phyloP scores from a whole-genome alignment of 2,888 invertebrate species.

The Didymodactylos carnosus region DNA sequence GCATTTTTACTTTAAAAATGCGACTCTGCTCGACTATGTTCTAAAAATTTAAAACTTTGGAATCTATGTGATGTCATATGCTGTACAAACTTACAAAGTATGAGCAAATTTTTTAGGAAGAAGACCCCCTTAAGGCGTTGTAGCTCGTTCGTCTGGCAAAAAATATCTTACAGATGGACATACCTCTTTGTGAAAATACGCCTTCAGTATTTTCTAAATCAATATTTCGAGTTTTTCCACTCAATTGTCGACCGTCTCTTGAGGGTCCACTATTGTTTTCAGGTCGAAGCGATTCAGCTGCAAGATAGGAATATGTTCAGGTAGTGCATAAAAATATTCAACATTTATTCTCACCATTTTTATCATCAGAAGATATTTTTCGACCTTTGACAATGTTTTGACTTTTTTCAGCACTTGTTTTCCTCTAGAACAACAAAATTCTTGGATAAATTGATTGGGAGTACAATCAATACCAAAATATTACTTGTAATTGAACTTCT shows the following conservation, averaged over 20 bases:
- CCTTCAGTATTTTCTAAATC: background rate
- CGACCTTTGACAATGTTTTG: constrained; percentile 3
- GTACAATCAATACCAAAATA: background rate
- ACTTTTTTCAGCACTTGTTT: constrained; percentile 7
- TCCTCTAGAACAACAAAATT: background rate
- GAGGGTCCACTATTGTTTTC: background rate
- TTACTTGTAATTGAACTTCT: constrained; percentile 6
- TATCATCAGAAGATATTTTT: background rate
- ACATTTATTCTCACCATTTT: background rate
- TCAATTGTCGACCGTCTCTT: background rate
- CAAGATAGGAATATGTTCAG: background rate
- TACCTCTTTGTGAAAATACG: background rate
- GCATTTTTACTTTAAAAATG: no score
- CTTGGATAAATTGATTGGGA: background rate
- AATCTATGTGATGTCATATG: no score
- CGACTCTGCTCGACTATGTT: no score
- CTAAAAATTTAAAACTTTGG: no score
- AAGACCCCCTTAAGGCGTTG: no score
- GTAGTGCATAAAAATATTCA: no score
- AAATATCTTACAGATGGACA: background rate
- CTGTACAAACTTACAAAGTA: no score
- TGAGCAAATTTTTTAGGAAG: no score
- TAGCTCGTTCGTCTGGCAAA: no score
- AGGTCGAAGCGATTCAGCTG: background rate
- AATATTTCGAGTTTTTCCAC: background rate